Conservation (phyloP, 1,140 invertebrate genomes). For the Drosophila pruinosa region DNA sequence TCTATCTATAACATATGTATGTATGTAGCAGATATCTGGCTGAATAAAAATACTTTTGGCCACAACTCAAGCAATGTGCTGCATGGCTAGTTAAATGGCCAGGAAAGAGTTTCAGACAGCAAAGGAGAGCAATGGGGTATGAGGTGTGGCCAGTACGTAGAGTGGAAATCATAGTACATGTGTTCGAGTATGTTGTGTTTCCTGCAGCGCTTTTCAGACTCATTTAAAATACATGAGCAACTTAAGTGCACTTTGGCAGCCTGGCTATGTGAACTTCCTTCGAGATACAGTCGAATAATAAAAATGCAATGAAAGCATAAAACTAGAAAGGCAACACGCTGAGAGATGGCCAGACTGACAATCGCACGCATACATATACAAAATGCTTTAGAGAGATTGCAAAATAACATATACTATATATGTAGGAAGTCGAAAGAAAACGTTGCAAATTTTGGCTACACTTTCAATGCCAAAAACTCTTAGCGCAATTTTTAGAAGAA, state of each 20-base stretch:
- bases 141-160: neutral
- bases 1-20: neutral
- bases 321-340: constrained; percentile 67
- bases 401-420: neutral
- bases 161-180: constrained; percentile 30
- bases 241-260: constrained; percentile 82
- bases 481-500: constrained; percentile 31
- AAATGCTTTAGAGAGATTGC: constrained; percentile 35
- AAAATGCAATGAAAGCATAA: constrained; percentile 79
- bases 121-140: neutral
- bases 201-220: constrained; percentile 78
- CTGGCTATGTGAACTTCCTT: constrained; percentile 70
- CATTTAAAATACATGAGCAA: constrained; percentile 82
- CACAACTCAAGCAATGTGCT: constrained; percentile 32
- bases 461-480: constrained; percentile 38
- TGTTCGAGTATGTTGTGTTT: constrained; percentile 58
- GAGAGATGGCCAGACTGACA: constrained; percentile 33
- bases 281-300: constrained; percentile 70
- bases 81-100: constrained; percentile 43
- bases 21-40: constrained; percentile 4
- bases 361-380: constrained; percentile 5
- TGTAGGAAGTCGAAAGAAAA: neutral
- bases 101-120: constrained; percentile 9
- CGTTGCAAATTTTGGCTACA: constrained; percentile 49
- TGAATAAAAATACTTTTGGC: constrained; percentile 16